Evolutionary conservation across 2,888 invertebrate species (phyloP), one percentile per base, ranked within the genome.

Genomic region (Volucella inflata): DNA sequence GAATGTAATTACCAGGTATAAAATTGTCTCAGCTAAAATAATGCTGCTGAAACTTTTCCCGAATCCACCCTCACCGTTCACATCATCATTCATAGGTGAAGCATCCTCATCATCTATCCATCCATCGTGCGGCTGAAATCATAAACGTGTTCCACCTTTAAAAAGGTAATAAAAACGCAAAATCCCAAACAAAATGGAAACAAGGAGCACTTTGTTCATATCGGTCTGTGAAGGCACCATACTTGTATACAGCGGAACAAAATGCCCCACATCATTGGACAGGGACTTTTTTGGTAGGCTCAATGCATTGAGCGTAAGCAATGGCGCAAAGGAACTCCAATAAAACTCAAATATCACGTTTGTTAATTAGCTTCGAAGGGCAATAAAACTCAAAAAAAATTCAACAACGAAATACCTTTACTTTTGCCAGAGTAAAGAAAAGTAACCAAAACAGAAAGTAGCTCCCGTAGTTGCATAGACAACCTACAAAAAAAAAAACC

Each of bases 351-450:
- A 82, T 87, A 87, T 87, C 62, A 85, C 81, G 84, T 87, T 87
- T 80, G 75, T 90, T 91, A 91, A 91, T 91, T 91, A 91, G 90
- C 90, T 90, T 89, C 90, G 89, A 90, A 90, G 88, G 89, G 91
- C 90, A 90, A 91, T 91, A 91, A 91, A 91, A 91, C 90, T 88
- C 88, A 87, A 88, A 88, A 87, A 87, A 30, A 87, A 87, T 82
- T 81, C 65, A 60, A 44, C 77, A 75, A 81, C 70, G 44, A 55
- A 50, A 64, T 51, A 57, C 53, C 16, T 14, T 42, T 8, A 60
- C 21, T 46, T 42, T 14, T 44, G 9, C 4, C 50, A 21, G 30
- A 21, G 16, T 46, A 30, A 12, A 14, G 51, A 1, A 10, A 62
- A 44, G 48, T 57, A 36, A 14, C 40, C 51, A 16, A 59, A 36